phyloP scores from a whole-genome alignment of 2,113 vertebrate genomes.

The Gallinago undulata region DNA sequence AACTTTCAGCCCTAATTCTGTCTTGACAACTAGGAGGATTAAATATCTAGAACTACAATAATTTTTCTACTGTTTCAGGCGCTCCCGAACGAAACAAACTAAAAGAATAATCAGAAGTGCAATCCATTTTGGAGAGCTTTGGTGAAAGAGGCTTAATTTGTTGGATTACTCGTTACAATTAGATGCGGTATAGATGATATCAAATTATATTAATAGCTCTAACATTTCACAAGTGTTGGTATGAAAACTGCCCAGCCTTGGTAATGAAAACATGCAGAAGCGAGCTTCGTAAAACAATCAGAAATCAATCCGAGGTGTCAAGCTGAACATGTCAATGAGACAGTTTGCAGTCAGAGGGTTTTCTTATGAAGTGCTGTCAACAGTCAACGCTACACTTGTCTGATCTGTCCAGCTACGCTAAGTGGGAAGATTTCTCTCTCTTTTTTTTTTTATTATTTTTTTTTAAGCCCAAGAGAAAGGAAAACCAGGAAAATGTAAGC shows the following conservation, averaged over 20 bases:
- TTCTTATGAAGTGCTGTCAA: constrained; percentile 61
- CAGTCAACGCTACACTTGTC: constrained; percentile 56
- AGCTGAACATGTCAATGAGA: constrained; percentile 50
- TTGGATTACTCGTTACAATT: constrained; percentile 18
- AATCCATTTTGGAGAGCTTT: background rate
- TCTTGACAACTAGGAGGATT: background rate
- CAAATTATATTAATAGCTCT: constrained; percentile 40
- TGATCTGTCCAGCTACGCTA: constrained; percentile 38
- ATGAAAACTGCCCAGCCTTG: constrained; percentile 37
- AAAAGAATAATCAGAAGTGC: background rate
- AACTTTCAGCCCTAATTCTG: background rate
- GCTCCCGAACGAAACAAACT: background rate
- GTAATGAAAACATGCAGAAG: constrained; percentile 32
- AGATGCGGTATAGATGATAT: background rate
- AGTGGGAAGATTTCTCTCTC: constrained; percentile 51
- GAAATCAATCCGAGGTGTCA: constrained; percentile 47
- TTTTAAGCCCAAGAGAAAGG: constrained; percentile 21
- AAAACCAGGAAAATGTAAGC: constrained; percentile 56
- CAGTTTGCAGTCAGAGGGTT: constrained; percentile 54
- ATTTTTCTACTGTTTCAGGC: background rate
- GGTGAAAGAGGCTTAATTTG: constrained; percentile 31
- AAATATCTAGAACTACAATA: background rate
- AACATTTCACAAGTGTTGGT: constrained; percentile 7
- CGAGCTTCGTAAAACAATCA: constrained; percentile 45
- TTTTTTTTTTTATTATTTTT: background rate